Evolutionary conservation across 2,113 vertebrate genomes (phyloP), one percentile per base, ranked within the genome.

Genomic region (Arenaria interpres): DNA sequence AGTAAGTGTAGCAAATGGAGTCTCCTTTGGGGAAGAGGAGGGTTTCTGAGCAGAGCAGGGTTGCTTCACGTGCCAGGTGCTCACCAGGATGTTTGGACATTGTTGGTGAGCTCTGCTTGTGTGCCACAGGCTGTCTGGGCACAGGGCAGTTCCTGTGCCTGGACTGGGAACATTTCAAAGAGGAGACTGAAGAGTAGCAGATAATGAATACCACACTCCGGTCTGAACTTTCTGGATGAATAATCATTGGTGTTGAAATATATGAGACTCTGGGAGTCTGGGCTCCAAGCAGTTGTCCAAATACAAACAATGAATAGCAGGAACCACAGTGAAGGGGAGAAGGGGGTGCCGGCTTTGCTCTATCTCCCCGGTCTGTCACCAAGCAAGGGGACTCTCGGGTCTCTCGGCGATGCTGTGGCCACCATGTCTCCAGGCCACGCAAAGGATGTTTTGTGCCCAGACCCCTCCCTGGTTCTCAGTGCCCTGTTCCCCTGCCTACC

Each of bases 181-280:
- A 69, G 82, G 59, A 91, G 54, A 39, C 66, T 30, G 67, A 88
- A 79, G 71, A 79, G 74, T 4, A 85, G 81, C 74, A 45, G 75
- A 28, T 80, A 93, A 95, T 89, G 87, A 91, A 77, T 83, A 75
- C 57, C 89, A 90, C 83, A 56, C 57, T 93, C 27, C 4, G 2
- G 12, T 24, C 62, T 79, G 72, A 85, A 63, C 20, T 75, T 68
- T 33, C 10, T n/a, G 57, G 78, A 50, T 82, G 90, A 73, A 88
- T 82, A 95, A 62, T 83, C 66, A 80, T 43, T 83, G 82, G 71
- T 90, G 85, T 89, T 92, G 88, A 90, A 93, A 90, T 45, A 20
- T 14, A 39, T 7, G 24, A 91, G 80, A 11, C 82, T 39, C 60
- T 62, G 14, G 18, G 67, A 56, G 68, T 74, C 84, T 90, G 88